phyloP scores from a whole-genome alignment of 2,888 invertebrate genomes.

The Stramonita haemastoma region DNA sequence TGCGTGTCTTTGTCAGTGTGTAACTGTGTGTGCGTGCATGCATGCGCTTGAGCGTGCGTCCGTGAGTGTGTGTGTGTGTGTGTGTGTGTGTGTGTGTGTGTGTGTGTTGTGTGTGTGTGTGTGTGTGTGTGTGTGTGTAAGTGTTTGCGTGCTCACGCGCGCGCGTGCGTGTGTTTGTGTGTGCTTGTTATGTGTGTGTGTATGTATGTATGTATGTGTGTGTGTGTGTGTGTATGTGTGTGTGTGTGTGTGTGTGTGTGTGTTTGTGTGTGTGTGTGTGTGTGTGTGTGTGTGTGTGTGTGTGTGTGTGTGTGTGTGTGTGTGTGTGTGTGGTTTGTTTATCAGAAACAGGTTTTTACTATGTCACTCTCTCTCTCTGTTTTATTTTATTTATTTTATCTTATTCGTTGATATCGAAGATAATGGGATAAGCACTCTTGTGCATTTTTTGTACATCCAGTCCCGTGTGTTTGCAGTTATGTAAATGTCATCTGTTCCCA shows the following conservation, averaged over 20 bases:
- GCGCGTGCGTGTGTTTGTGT: background rate
- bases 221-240: slow-evolving; percentile 17
- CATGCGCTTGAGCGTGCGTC: background rate
- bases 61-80: slow-evolving; percentile 8
- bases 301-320: too few species aligned
- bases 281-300: too few species aligned
- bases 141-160: background rate
- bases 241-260: background rate
- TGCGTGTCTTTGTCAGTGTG: background rate
- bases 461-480: too few species aligned
- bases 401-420: too few species aligned
- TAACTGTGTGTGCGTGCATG: background rate
- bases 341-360: too few species aligned
- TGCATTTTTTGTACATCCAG: too few species aligned
- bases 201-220: background rate
- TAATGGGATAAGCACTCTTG: background rate
- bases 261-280: background rate
- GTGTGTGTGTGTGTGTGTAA: background rate
- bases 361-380: too few species aligned
- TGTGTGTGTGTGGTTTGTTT: too few species aligned
- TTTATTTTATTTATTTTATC: too few species aligned
- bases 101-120: too few species aligned
- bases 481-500: too few species aligned
- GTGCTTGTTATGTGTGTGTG: too few species aligned
- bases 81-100: background rate